phyloP scores from a whole-genome alignment of 2,888 invertebrate species.

The Nephrocerus scutellatus region DNA sequence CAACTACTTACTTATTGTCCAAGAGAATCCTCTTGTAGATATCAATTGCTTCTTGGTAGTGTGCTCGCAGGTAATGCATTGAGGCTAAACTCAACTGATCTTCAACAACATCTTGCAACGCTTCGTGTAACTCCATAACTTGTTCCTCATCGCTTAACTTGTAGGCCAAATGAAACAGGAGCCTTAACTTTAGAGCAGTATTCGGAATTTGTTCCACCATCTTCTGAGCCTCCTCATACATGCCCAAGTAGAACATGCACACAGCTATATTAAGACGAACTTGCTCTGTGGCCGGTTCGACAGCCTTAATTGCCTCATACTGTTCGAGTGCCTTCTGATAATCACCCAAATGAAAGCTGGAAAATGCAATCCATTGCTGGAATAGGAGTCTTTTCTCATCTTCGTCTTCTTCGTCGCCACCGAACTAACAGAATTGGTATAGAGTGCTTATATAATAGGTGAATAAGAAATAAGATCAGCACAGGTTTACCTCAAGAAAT shows the following conservation, averaged over 20 bases:
- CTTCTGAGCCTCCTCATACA: conserved; percentile 61
- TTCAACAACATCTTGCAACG: conserved; percentile 79
- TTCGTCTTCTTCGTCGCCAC: conserved; percentile 29
- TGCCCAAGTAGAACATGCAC: conserved; percentile 85
- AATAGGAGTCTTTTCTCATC: conserved; percentile 41
- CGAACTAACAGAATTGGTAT: conserved; percentile 9
- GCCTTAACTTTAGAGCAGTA: conserved; percentile 63
- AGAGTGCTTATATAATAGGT: background rate
- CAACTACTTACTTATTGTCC: conserved; percentile 72
- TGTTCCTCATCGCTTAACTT: conserved; percentile 84
- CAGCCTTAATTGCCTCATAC: conserved; percentile 55
- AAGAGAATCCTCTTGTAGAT: conserved; percentile 90
- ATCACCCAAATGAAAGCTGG: conserved; percentile 92
- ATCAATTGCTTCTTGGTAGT: conserved; percentile 98
- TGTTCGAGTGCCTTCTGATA: conserved; percentile 74
- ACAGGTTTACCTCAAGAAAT: conserved; percentile 67
- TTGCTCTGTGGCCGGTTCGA: conserved; percentile 54
- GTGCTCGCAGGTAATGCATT: conserved; percentile 90
- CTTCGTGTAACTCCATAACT: conserved; percentile 75
- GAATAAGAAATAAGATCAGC: background rate
- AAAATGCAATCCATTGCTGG: conserved; percentile 89
- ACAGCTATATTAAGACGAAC: conserved; percentile 78
- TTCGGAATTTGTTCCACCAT: conserved; percentile 58
- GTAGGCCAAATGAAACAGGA: conserved; percentile 89
- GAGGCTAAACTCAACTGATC: conserved; percentile 94